These are phyloP conservation scores for Drosophila subpulchrella DNA, from an alignment of 1,140 invertebrate species.

Conservation along the genomic window DNA sequence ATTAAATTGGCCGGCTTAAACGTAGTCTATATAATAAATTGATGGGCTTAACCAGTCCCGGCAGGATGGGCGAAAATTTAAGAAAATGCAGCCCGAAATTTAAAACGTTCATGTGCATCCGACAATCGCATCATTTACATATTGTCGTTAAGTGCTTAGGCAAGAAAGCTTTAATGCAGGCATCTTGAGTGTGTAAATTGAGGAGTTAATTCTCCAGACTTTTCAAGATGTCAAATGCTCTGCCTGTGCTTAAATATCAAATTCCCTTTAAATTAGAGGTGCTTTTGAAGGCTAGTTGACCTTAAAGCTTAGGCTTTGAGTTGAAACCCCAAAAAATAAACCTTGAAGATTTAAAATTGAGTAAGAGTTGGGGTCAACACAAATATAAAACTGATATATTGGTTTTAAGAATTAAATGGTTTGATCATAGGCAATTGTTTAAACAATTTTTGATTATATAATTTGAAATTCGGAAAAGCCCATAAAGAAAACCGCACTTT, in stretches of 20 bases:
- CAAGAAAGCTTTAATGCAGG: background rate
- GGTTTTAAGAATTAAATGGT: no score
- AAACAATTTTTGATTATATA: no score
- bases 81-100: constrained; percentile 11
- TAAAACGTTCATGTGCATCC: constrained; percentile 3
- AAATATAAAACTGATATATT: no score
- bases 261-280: background rate
- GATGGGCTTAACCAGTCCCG: constrained; percentile 32
- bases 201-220: background rate
- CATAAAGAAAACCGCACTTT: no score
- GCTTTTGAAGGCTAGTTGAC: background rate
- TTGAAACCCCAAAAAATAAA: no score
- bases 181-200: constrained; percentile 6
- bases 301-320: background rate
- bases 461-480: no score
- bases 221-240: background rate
- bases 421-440: no score
- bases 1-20: constrained; percentile 70
- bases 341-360: no score
- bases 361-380: no score
- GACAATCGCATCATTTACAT: constrained; percentile 28
- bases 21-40: constrained; percentile 61
- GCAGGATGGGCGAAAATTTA: constrained; percentile 20
- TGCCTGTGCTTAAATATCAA: background rate
- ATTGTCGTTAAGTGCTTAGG: constrained; percentile 17